Evolutionary conservation across 1,140 invertebrate genomes (phyloP), one percentile per base, ranked within the genome.

Genomic region (Cydia pomonella): DNA sequence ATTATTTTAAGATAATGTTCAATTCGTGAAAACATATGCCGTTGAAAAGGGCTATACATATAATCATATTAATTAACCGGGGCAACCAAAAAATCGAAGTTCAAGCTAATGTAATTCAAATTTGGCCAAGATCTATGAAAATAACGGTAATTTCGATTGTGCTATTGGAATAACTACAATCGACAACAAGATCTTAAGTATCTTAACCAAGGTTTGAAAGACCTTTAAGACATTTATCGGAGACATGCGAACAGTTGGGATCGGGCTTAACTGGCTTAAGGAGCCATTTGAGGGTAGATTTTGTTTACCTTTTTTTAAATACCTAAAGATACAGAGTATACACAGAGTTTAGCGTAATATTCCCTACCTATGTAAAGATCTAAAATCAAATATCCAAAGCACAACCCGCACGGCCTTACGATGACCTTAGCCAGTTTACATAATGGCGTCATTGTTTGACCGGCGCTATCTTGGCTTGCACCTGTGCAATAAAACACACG

Each of bases 381-480:
- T 16, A 66, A 66, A 69, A 18, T 69, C 75, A 71, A 75, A 75
- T 59, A 75, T 75, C 66, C 66, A 47, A 62, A 72, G 23, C 75
- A 75, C 75, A 64, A 72, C 71, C 66, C 59, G 33, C 4, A 59
- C 64, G 64, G 64, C 64, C 33, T 69, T 69, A 69, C 64, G 64
- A 25, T 69, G 75, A 64, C 75, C 75, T 75, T 63, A 75, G 62
- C 16, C 50, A 27, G 29, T 75, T 72, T 75, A 75, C 69, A 72
- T 75, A 75, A 75, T 71, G 69, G 47, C 59, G 33, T 74, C 64
- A 75, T 75, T 75, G 74, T 75, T 75, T 75, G 74, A 41, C 38
- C 62, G 27, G 1, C 27, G 27, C 53, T 27, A 64, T 33, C 25
- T 38, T 69, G 16, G 16, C 5, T n/a, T 69, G 64, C 64, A 69